Conservation (phyloP, 2,113 vertebrate genomes). For the Cottus gobio region DNA sequence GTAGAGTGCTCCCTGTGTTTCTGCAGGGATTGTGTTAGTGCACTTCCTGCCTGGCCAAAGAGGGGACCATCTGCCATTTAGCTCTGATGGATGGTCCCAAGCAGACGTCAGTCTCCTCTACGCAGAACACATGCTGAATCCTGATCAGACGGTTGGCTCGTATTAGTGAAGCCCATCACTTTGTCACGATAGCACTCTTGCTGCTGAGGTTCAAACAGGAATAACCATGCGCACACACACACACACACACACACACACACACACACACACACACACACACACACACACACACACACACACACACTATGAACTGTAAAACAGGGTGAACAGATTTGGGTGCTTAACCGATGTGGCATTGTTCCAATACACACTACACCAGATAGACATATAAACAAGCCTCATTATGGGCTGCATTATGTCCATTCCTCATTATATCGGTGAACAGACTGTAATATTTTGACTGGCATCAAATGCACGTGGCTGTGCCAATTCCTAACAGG, state of each 20-base stretch:
- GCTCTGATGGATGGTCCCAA: conserved; percentile 78
- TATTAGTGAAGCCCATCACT: conserved; percentile 61
- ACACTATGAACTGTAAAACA: conserved; percentile 30
- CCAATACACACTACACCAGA: conserved; percentile 38
- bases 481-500: conserved; percentile 78
- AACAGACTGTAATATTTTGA: conserved; percentile 75
- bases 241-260: neutral
- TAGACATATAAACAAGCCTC: conserved; percentile 59
- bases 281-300: conserved; percentile 14
- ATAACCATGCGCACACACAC: neutral
- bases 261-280: conserved; percentile 1
- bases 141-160: conserved; percentile 71
- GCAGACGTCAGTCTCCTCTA: conserved; percentile 70
- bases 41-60: conserved; percentile 78
- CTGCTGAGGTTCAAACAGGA: conserved; percentile 43
- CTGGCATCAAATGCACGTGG: conserved; percentile 62
- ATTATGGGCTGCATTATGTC: conserved; percentile 50
- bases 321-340: conserved; percentile 42
- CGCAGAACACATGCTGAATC: conserved; percentile 76
- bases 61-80: conserved; percentile 84
- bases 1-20: conserved; percentile 80
- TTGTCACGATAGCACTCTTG: conserved; percentile 55
- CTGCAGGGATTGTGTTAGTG: conserved; percentile 78
- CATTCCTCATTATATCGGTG: conserved; percentile 55
- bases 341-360: conserved; percentile 43